Percentiles rank a stretch among this genome's conserved stretches.
Conservation (phyloP, 2,797 vertebrate species). For the Falco berigora region DNA sequence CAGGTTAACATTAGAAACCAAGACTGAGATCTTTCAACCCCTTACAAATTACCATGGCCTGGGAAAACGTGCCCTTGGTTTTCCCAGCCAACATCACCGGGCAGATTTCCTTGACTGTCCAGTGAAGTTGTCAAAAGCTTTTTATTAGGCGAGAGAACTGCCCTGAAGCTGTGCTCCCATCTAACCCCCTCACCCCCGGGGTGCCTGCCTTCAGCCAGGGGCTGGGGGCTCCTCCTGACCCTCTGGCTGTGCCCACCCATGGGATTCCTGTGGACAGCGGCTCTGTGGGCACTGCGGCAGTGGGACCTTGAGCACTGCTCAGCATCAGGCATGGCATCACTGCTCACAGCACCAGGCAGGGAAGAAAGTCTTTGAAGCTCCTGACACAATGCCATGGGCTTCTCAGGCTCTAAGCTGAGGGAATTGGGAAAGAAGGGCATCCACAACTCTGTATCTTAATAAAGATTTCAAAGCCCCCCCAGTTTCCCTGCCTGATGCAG, state of each 20-base stretch:
- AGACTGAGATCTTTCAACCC: neutral
- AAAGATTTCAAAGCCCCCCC: neutral
- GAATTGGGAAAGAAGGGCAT: neutral
- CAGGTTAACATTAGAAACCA: neutral
- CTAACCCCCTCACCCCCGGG: neutral
- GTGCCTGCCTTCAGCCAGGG: neutral
- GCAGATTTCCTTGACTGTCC: neutral
- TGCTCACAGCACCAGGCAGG: neutral
- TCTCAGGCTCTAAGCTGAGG: neutral
- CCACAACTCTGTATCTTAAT: neutral
- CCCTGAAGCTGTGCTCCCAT: neutral
- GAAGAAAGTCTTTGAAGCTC: accelerated
- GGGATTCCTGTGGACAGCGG: neutral
- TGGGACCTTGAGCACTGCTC: accelerated
- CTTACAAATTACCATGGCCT: neutral
- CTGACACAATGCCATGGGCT: accelerated
- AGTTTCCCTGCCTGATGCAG: neutral
- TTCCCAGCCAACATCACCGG: neutral
- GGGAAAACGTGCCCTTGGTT: neutral
- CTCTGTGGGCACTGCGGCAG: neutral
- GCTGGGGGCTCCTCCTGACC: neutral
- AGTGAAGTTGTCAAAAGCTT: neutral
- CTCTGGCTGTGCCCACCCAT: neutral
- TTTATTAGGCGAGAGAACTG: neutral
- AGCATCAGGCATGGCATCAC: accelerated